Evolutionary conservation across 2,888 invertebrate species (phyloP).

Genomic region (Boloria selene): DNA sequence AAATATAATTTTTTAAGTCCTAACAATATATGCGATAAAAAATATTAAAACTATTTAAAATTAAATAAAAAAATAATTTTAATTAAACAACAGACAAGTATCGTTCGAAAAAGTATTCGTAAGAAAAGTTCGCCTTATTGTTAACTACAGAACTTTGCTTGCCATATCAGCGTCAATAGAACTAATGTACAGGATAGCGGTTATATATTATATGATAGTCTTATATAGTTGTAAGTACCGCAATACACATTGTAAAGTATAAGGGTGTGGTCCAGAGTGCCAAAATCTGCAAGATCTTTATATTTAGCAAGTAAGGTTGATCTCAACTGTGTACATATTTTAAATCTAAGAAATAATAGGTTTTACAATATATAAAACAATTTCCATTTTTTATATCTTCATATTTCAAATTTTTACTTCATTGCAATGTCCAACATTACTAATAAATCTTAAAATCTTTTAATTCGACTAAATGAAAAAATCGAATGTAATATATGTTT

Average conservation of each 20-base stretch:
- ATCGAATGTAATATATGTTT: background rate
- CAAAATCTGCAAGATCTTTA: conserved; percentile 78
- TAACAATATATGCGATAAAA: too few species aligned
- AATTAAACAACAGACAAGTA: background rate
- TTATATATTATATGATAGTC: conserved; percentile 20
- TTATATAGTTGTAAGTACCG: conserved; percentile 29
- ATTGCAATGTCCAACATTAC: background rate
- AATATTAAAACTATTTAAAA: too few species aligned
- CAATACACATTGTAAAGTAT: conserved; percentile 41
- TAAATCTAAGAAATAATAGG: conserved; percentile 35
- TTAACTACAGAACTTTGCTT: conserved; percentile 25
- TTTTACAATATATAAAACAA: too few species aligned
- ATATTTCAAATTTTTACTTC: too few species aligned
- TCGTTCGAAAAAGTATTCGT: too few species aligned
- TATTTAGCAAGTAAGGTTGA: conserved; percentile 70
- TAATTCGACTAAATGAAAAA: background rate
- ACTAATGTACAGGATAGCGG: conserved; percentile 44
- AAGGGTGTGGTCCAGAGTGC: conserved; percentile 75
- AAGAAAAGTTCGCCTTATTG: background rate
- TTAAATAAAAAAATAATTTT: background rate
- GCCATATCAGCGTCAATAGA: conserved; percentile 45
- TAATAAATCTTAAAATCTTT: background rate
- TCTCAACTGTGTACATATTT: conserved; percentile 78
- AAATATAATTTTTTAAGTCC: too few species aligned
- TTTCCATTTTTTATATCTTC: too few species aligned